Evolutionary conservation across 2,113 vertebrate genomes (phyloP), one percentile per base, ranked within the genome.

Genomic region (Planiliza haematocheilus): DNA sequence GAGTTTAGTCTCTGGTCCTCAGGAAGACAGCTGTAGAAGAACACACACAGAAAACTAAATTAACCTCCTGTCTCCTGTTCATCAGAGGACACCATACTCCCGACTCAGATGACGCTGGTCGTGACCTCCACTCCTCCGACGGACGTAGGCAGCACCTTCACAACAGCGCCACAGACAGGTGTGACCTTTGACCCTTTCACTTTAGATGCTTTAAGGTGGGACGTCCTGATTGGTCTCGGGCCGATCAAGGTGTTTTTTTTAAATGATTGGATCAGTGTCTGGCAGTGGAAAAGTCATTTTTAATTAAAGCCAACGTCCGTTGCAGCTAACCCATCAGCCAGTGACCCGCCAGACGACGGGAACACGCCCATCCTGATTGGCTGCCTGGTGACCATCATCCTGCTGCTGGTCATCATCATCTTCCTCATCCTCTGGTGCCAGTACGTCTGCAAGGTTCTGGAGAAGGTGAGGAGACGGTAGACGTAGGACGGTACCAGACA

Each of bases 371-470:
- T 95, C 70, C 92, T 97, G 0, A 96, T 97, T 70, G 95, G 96
- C 86, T 97, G 96, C 83, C 91, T 97, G 67, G 96, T 97, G 81
- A 95, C 95, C 74, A 97, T 97, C 83, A 97, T 97, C 80, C 93
- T 97, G 4, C 93, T 97, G 53, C 88, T 97, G 51, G 89, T 97
- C 73, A 82, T 96, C 81, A 93, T 96, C 76, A 97, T 97, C 86
- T 88, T 96, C 58, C 88, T 96, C 70, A 97, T 97, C 86, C 94
- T 97, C 50, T 96, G 95, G 95, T 96, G 95, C 38, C 96, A 97
- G 21, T 96, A 96, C 2, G 95, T 95, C 72, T 96, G 96, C 2
- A 96, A 96, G 84, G 94, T 95, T 30, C 80, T 97, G 91, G 95
- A 97, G 86, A 97, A 96, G 96, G 96, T 97, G 89, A 83, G 77